phyloP scores from a whole-genome alignment of 2,113 vertebrate genomes.

The Tautogolabrus adspersus region DNA sequence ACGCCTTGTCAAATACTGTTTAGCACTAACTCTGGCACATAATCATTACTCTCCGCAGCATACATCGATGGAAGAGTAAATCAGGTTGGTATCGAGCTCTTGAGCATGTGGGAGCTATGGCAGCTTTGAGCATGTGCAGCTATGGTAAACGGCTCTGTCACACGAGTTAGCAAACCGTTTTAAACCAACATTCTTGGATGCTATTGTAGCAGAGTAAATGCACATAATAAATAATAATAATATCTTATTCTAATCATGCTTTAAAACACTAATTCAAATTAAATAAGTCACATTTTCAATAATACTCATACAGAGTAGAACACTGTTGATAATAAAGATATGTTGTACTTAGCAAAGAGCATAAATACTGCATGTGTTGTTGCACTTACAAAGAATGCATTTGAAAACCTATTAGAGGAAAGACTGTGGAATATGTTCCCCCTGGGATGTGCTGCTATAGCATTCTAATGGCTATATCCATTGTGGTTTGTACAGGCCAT shows the following conservation, averaged over 20 bases:
- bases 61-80: conserved; percentile 78
- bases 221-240: background rate
- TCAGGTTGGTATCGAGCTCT: conserved; percentile 78
- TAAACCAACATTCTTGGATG: background rate
- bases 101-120: too few relatives aligned
- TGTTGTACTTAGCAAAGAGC: conserved; percentile 62
- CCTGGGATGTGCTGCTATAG: conserved; percentile 66
- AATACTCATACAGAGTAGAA: conserved; percentile 13
- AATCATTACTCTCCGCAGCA: conserved; percentile 80
- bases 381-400: conserved; percentile 78
- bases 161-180: conserved; percentile 30
- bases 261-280: background rate
- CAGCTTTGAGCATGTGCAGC: conserved; percentile 53
- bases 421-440: conserved; percentile 69
- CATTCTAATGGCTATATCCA: conserved; percentile 76
- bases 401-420: conserved; percentile 78
- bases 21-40: conserved; percentile 79
- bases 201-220: conserved; percentile 18
- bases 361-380: conserved; percentile 76
- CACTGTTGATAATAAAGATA: conserved; percentile 39
- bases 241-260: background rate
- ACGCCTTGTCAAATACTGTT: conserved; percentile 81
- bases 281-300: conserved; percentile 21
- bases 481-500: conserved; percentile 75
- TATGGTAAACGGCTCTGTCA: conserved; percentile 52